Conservation (phyloP, 2,113 vertebrate genomes). For the Chitala chitala region DNA sequence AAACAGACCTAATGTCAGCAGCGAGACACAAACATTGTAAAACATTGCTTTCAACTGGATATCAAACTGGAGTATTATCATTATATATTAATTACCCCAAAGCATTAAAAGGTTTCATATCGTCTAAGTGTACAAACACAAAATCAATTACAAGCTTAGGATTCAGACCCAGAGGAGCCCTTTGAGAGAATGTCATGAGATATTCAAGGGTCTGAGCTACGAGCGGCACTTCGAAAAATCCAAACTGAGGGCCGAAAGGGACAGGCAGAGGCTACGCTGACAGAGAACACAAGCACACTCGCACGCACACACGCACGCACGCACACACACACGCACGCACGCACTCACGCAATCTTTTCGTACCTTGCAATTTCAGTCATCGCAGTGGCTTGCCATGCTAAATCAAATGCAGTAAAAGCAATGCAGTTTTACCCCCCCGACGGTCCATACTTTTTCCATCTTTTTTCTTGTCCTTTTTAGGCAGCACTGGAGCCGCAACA, state of each 20-base stretch:
- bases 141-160: conserved; percentile 42
- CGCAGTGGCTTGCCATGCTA: not conserved
- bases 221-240: conserved; percentile 24
- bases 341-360: not conserved
- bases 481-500: not conserved
- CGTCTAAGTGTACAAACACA: conserved; percentile 12
- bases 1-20: too few relatives aligned
- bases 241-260: not conserved
- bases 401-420: not conserved
- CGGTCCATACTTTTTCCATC: not conserved
- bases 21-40: not conserved
- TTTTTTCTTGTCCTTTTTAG: not conserved
- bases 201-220: conserved; percentile 19
- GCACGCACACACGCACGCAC: too few relatives aligned
- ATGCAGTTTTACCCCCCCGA: not conserved
- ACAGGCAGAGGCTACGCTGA: not conserved
- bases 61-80: not conserved
- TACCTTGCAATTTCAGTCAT: not conserved
- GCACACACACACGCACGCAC: too few relatives aligned
- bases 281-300: not conserved
- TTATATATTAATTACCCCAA: not conserved
- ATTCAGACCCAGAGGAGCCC: conserved; percentile 41
- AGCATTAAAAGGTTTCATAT: conserved; percentile 18
- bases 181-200: conserved; percentile 42
- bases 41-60: not conserved